Evolutionary conservation across 2,113 vertebrate species (phyloP).

Genomic region (Aptenodytes patagonicus): DNA sequence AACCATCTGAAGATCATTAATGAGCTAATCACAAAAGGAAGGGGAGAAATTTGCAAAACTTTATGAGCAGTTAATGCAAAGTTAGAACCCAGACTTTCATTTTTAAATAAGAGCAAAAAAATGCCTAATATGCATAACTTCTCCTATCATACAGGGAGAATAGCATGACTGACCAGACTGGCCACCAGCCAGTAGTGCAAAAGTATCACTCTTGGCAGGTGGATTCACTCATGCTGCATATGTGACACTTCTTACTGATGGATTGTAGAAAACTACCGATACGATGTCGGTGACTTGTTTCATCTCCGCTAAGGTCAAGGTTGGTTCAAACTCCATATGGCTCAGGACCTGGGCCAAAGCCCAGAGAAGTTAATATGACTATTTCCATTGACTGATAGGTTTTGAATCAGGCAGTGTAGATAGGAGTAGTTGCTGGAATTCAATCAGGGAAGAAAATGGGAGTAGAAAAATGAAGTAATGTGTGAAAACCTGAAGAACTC

Average conservation of each 20-base stretch:
- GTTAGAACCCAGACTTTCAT: neutral
- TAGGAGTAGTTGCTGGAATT: neutral
- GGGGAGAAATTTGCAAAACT: conserved; percentile 25
- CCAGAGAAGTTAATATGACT: conserved; percentile 14
- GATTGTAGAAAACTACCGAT: conserved; percentile 25
- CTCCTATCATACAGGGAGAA: neutral
- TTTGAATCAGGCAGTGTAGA: neutral
- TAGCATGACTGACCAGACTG: conserved; percentile 14
- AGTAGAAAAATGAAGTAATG: neutral
- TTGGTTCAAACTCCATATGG: conserved; percentile 27
- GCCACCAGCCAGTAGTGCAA: neutral
- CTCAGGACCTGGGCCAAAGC: conserved; percentile 45
- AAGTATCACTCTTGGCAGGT: conserved; percentile 7
- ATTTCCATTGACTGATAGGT: conserved; percentile 8
- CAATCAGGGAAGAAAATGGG: neutral
- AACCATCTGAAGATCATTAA: conserved; percentile 50
- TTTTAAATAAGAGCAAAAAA: conserved; percentile 4
- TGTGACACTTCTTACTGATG: conserved; percentile 37
- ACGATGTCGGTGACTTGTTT: conserved; percentile 25
- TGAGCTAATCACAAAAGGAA: conserved; percentile 32
- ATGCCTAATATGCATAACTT: neutral
- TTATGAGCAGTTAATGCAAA: conserved; percentile 32
- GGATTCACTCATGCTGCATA: conserved; percentile 9
- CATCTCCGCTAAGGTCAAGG: conserved; percentile 29
- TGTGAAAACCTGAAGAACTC: neutral